Evolutionary conservation across 2,113 vertebrate species (phyloP).

Genomic region (Tragulus kanchil): DNA sequence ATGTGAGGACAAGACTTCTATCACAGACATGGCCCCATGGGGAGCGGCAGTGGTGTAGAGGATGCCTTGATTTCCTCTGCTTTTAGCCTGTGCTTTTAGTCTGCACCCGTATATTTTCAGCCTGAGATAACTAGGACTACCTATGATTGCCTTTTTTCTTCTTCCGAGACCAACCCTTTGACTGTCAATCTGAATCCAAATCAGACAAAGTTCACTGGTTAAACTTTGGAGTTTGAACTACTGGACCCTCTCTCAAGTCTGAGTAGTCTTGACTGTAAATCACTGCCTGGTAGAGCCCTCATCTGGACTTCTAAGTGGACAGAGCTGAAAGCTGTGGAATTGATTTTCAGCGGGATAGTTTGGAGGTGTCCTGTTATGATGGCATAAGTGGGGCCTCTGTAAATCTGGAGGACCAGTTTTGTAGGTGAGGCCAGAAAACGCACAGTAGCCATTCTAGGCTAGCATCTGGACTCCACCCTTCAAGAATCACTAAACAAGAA

Average conservation of each 20-base stretch:
- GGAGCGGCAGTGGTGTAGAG: fast-evolving
- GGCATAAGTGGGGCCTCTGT: neutral
- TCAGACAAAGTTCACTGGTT: neutral
- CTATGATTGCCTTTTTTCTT: neutral
- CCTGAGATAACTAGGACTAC: neutral
- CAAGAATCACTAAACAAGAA: neutral
- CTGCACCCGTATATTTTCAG: neutral
- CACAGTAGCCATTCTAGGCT: neutral
- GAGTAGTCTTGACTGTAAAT: neutral
- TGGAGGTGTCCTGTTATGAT: neutral
- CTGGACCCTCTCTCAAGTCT: neutral
- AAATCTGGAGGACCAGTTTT: neutral
- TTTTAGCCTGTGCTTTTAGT: neutral
- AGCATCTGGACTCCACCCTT: neutral
- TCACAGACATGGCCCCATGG: no score
- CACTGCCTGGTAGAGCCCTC: neutral
- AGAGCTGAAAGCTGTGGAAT: neutral
- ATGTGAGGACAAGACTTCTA: neutral
- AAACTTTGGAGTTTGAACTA: neutral
- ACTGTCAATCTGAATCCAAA: neutral
- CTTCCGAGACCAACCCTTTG: neutral
- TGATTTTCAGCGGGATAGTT: neutral
- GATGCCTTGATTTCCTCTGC: no score
- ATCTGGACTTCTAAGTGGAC: neutral
- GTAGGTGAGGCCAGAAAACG: neutral